These are phyloP conservation scores for Taenaris catops DNA, from an alignment of 2,888 invertebrate species.

Conservation along the genomic window DNA sequence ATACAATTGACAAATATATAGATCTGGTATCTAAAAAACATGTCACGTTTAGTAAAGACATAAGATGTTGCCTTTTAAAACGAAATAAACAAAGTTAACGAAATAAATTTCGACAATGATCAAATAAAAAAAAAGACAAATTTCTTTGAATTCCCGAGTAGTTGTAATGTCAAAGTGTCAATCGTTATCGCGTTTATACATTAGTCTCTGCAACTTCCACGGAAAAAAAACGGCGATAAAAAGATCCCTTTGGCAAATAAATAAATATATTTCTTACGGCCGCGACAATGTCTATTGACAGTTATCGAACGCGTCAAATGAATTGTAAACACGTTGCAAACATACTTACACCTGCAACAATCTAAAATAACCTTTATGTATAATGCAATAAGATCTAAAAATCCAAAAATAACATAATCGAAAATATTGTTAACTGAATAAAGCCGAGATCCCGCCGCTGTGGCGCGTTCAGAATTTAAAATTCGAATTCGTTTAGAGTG, in stretches of 20 bases:
- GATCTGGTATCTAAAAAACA: too few species aligned
- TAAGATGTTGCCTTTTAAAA: too few species aligned
- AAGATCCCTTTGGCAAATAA: conserved; percentile 55
- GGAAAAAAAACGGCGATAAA: conserved; percentile 51
- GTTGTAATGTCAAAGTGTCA: conserved; percentile 18
- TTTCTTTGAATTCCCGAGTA: conserved; percentile 16
- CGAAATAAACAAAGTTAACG: too few species aligned
- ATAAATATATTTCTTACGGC: conserved; percentile 54
- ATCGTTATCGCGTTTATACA: conserved; percentile 28
- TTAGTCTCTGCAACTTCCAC: conserved; percentile 48
- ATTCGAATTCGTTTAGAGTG: conserved; percentile 53
- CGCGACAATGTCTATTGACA: conserved; percentile 50
- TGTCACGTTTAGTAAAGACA: too few species aligned
- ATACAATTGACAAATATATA: too few species aligned
- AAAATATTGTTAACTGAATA: conserved; percentile 46
- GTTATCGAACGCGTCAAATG: conserved; percentile 60
- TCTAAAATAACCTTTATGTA: conserved; percentile 17
- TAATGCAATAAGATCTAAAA: conserved; percentile 24
- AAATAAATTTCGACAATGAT: too few species aligned
- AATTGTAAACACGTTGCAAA: conserved; percentile 38
- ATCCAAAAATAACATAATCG: conserved; percentile 15
- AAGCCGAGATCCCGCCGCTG: conserved; percentile 52
- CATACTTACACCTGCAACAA: conserved; percentile 1
- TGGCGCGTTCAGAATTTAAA: conserved; percentile 62
- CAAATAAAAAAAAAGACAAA: conserved; percentile 20